These are phyloP conservation scores for Bradypodion ventrale DNA, from an alignment of 2,797 vertebrate species.

Conservation along the genomic window DNA sequence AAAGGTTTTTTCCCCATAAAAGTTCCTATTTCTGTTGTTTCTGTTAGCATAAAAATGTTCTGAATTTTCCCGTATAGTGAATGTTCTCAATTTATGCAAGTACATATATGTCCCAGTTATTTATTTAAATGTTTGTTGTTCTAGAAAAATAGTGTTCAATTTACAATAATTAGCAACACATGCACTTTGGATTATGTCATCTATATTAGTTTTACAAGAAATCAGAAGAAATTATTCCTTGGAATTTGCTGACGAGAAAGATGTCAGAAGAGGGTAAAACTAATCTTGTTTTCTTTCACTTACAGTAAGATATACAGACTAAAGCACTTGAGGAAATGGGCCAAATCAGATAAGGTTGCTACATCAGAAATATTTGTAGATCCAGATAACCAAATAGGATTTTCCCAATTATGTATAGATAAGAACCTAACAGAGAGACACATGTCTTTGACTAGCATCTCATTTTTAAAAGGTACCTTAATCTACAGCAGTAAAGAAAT, in stretches of 20 bases:
- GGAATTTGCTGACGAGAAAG: constrained; percentile 66
- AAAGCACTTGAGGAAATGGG: constrained; percentile 35
- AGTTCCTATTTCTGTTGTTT: not conserved
- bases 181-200: constrained; percentile 52
- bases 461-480: not conserved
- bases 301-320: constrained; percentile 22
- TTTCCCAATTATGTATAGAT: constrained; percentile 33
- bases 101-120: constrained; percentile 27
- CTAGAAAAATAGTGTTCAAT: constrained; percentile 42
- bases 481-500: not conserved
- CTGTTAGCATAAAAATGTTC: not conserved
- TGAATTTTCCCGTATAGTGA: not conserved
- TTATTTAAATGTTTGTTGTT: constrained; percentile 52
- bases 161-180: constrained; percentile 55
- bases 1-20: not conserved
- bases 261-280: constrained; percentile 62
- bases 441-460: constrained; percentile 43
- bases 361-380: constrained; percentile 19
- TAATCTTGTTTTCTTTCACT: constrained; percentile 29
- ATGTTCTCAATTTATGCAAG: constrained; percentile 35
- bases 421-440: not conserved
- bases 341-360: constrained; percentile 22
- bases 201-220: constrained; percentile 52
- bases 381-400: constrained; percentile 40
- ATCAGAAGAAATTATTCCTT: constrained; percentile 51